These are phyloP conservation scores for Cephalopholis sonnerati DNA, from an alignment of 2,113 vertebrate species.

Conservation along the genomic window DNA sequence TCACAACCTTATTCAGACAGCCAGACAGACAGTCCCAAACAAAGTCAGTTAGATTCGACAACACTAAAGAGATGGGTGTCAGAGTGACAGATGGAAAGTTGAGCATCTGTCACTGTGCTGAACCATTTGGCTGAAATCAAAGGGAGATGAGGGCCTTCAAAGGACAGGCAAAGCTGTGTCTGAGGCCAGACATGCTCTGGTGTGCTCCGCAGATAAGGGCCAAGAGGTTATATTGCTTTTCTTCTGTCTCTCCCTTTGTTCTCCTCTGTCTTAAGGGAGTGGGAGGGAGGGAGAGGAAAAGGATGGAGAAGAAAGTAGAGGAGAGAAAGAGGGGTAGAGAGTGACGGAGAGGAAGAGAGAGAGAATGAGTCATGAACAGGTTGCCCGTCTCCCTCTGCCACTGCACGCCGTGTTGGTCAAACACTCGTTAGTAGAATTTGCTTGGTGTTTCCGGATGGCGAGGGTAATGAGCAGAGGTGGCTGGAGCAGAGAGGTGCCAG, in stretches of 20 bases:
- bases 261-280: slow-evolving; percentile 64
- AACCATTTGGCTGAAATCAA: slow-evolving; percentile 78
- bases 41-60: slow-evolving; percentile 70
- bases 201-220: slow-evolving; percentile 67
- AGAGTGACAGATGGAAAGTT: slow-evolving; percentile 75
- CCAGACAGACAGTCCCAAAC: slow-evolving; percentile 67
- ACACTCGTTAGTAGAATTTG: slow-evolving; percentile 73
- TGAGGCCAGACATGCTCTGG: slow-evolving; percentile 73
- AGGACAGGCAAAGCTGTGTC: slow-evolving; percentile 68
- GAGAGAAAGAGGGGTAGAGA: background rate
- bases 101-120: slow-evolving; percentile 73
- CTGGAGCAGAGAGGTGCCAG: slow-evolving; percentile 51
- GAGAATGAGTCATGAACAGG: slow-evolving; percentile 57
- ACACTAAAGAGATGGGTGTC: slow-evolving; percentile 72
- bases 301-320: slow-evolving; percentile 3
- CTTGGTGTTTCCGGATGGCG: slow-evolving; percentile 59
- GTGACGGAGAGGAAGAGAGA: background rate
- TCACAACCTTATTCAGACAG: slow-evolving; percentile 58
- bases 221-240: slow-evolving; percentile 79
- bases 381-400: slow-evolving; percentile 60
- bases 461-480: slow-evolving; percentile 70
- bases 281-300: slow-evolving; percentile 13
- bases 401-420: slow-evolving; percentile 69
- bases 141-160: slow-evolving; percentile 78
- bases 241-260: slow-evolving; percentile 73